These are phyloP conservation scores for Drosophila ercepeae DNA, from an alignment of 1,140 invertebrate species.

Conservation along the genomic window DNA sequence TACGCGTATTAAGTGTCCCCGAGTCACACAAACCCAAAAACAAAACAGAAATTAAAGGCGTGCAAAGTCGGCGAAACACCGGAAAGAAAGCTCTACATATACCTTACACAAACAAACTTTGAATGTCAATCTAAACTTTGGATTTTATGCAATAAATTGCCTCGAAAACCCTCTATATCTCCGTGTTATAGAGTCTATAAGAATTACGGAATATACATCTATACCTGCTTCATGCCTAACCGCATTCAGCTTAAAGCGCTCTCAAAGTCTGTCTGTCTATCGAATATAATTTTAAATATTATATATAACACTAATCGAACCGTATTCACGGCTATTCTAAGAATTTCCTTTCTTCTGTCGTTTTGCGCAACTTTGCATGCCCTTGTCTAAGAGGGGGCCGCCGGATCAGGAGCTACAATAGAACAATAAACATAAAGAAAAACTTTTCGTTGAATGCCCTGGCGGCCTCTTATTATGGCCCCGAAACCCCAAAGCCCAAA, in stretches of 20 bases:
- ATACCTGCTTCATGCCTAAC: conserved; percentile 59
- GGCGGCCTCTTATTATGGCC: conserved; percentile 52
- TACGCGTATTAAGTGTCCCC: conserved; percentile 59
- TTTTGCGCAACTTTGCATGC: conserved; percentile 67
- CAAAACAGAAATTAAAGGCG: conserved; percentile 12
- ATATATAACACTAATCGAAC: conserved; percentile 56
- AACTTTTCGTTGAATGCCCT: conserved; percentile 43
- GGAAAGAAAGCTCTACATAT: conserved; percentile 26
- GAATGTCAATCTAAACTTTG: conserved; percentile 13
- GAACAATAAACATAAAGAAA: conserved; percentile 38
- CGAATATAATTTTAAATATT: neutral
- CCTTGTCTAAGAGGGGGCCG: conserved; percentile 30
- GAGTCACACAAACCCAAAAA: conserved; percentile 4
- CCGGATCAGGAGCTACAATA: neutral
- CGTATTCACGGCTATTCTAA: conserved; percentile 37
- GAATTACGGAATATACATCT: conserved; percentile 29
- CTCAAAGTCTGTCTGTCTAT: conserved; percentile 2
- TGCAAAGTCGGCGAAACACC: conserved; percentile 61
- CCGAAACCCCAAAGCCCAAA: conserved; percentile 2
- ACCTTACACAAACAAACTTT: conserved; percentile 18
- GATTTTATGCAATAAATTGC: conserved; percentile 37
- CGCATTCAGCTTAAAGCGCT: conserved; percentile 41
- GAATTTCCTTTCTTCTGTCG: conserved; percentile 30
- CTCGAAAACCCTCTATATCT: neutral
- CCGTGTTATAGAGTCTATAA: conserved; percentile 13